Evolutionary conservation across 2,113 vertebrate genomes (phyloP).

Genomic region (Sporophila hypoxantha): DNA sequence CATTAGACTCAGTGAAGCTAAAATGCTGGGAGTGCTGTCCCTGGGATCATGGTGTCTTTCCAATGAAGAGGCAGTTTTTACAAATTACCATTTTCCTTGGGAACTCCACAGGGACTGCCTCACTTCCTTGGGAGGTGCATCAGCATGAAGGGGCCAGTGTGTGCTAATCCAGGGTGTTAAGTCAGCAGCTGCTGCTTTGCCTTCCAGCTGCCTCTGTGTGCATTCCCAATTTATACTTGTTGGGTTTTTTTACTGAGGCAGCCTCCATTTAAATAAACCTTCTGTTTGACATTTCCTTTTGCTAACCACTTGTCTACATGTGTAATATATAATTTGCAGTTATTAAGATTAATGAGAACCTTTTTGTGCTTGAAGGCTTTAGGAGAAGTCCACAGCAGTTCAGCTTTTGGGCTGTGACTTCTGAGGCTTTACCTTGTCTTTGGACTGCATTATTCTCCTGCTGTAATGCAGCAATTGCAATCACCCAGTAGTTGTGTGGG

Average conservation of each 20-base stretch:
- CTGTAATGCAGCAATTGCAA: neutral
- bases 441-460: neutral
- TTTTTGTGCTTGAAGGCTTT: neutral
- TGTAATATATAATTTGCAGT: neutral
- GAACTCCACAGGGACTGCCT: neutral
- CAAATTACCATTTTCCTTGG: neutral
- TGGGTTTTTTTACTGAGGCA: neutral
- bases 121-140: neutral
- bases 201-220: neutral
- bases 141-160: neutral
- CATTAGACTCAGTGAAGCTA: neutral
- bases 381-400: neutral
- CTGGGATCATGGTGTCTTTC: neutral
- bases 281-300: neutral
- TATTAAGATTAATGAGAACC: neutral
- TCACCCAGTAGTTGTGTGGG: neutral
- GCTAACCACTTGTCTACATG: neutral
- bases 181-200: neutral
- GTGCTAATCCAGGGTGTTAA: neutral
- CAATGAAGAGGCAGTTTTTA: neutral
- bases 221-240: neutral
- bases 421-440: neutral
- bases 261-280: neutral
- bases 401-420: neutral
- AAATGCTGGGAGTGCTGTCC: neutral